Percentiles rank a stretch among this genome's conserved stretches.
These are phyloP conservation scores for Drosophila saltans DNA, from an alignment of 1,140 invertebrate species.

Conservation along the genomic window DNA sequence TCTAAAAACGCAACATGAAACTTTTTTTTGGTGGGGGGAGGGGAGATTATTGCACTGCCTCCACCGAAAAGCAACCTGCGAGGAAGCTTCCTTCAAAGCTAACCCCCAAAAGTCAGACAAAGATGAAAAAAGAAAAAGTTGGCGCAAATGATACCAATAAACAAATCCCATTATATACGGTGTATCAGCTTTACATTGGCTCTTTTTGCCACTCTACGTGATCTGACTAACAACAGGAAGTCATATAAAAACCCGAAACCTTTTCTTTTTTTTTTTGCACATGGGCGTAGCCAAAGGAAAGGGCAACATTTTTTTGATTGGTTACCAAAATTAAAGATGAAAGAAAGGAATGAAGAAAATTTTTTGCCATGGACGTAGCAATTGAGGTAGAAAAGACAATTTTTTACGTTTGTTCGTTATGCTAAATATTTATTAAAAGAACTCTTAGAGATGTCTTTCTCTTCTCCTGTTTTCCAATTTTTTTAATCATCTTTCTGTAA, in stretches of 20 bases:
- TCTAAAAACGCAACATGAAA: conserved; percentile 75
- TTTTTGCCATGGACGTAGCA: no score
- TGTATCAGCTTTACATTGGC: conserved; percentile 81
- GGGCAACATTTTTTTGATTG: background rate
- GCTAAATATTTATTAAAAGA: no score
- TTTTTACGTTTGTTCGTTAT: no score
- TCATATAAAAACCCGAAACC: conserved; percentile 32
- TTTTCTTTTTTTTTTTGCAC: conserved; percentile 9
- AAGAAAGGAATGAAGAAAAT: no score
- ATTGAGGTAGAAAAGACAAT: no score
- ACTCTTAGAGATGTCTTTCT: no score
- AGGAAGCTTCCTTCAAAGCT: background rate
- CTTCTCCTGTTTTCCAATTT: no score
- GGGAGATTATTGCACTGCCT: conserved; percentile 21
- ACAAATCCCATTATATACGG: conserved; percentile 83
- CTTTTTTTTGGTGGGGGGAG: conserved; percentile 39
- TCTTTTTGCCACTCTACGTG: conserved; percentile 68
- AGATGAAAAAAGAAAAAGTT: conserved; percentile 43
- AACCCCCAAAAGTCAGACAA: conserved; percentile 6
- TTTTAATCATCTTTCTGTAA: no score
- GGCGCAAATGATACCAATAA: conserved; percentile 83
- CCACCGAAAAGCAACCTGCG: background rate
- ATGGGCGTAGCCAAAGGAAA: background rate
- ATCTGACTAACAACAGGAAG: conserved; percentile 62
- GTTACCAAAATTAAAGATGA: no score